phyloP scores from a whole-genome alignment of 2,888 invertebrate genomes.

The Bhutanitis thaidina region DNA sequence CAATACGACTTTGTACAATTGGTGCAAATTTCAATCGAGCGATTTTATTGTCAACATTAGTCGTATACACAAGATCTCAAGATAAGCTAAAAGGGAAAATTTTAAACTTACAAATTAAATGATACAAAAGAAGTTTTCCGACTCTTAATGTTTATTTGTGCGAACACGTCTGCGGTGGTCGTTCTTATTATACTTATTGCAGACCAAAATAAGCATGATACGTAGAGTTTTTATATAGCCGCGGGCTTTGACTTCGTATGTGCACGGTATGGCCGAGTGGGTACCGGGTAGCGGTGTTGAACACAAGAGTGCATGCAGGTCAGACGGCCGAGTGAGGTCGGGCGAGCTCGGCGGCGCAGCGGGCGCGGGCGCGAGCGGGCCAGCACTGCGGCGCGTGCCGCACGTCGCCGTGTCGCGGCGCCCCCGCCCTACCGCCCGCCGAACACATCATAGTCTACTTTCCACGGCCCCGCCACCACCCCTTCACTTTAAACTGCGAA shows the following conservation, averaged over 20 bases:
- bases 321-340: constrained; percentile 53
- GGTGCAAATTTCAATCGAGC: not conserved
- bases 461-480: constrained; percentile 32
- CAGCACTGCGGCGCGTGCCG: constrained; percentile 75
- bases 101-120: constrained; percentile 8
- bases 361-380: constrained; percentile 74
- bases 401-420: constrained; percentile 44
- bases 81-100: not conserved
- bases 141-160: constrained; percentile 13
- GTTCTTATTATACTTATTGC: constrained; percentile 7
- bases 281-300: constrained; percentile 61
- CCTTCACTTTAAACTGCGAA: constrained; percentile 18
- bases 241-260: not conserved
- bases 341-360: constrained; percentile 51
- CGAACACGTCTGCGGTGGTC: constrained; percentile 1
- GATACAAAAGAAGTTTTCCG: constrained; percentile 1
- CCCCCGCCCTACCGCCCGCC: constrained; percentile 31
- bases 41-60: not conserved
- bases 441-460: constrained; percentile 12
- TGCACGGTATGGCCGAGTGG: constrained; percentile 21
- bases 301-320: constrained; percentile 56
- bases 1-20: not conserved
- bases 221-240: not conserved
- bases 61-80: not conserved
- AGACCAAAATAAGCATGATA: constrained; percentile 5